Evolutionary conservation across 2,797 vertebrate species (phyloP).

Genomic region (Triplophysa yarkandensis): DNA sequence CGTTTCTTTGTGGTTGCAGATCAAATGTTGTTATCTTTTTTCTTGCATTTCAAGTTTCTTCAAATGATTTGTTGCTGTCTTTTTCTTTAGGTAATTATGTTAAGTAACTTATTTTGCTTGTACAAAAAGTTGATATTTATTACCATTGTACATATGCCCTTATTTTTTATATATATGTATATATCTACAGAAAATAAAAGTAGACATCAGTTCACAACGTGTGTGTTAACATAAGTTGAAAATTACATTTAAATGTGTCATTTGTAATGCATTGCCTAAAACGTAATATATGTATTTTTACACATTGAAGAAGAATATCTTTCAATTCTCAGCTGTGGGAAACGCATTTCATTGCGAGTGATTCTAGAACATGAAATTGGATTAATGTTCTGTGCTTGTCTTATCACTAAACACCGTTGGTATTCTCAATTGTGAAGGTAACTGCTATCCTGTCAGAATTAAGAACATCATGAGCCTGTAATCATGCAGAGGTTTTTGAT

Average conservation of each 20-base stretch:
- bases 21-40: slow-evolving; percentile 30
- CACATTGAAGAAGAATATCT: not conserved
- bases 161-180: slow-evolving; percentile 88
- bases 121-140: slow-evolving; percentile 86
- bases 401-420: not conserved
- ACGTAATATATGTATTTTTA: not conserved
- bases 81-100: slow-evolving; percentile 71
- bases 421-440: not conserved
- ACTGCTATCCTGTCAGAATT: not conserved
- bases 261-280: not conserved
- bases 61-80: slow-evolving; percentile 54
- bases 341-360: not conserved
- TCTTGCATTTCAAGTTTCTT: slow-evolving; percentile 61
- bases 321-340: not conserved
- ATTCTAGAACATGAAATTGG: not conserved
- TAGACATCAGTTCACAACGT: slow-evolving; percentile 67
- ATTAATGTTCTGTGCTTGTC: not conserved
- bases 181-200: slow-evolving; percentile 83
- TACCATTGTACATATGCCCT: slow-evolving; percentile 85
- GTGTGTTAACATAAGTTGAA: slow-evolving; percentile 1
- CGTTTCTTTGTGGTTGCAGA: slow-evolving; percentile 54
- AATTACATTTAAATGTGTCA: slow-evolving; percentile 17
- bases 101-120: slow-evolving; percentile 86
- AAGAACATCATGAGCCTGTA: not conserved
- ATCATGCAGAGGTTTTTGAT: not conserved